A percentile compares a stretch with the other conserved stretches of the same genome.
Conservation (phyloP, 2,113 vertebrate species). For the Dendropsophus ebraccatus region DNA sequence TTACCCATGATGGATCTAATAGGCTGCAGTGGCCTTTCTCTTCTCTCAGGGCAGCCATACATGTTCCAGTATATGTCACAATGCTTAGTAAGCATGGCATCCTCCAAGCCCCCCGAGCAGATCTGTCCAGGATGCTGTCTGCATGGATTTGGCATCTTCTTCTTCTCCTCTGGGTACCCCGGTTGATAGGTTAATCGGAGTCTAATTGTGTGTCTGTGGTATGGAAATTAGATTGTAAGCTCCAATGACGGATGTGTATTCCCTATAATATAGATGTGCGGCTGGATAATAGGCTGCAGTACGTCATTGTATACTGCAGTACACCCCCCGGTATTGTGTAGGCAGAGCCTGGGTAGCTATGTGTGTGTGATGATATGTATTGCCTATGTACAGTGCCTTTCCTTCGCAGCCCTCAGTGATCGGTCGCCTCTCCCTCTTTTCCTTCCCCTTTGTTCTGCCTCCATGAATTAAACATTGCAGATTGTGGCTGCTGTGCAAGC, state of each 20-base stretch:
- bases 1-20: neutral
- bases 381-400: neutral
- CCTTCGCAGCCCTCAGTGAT: neutral
- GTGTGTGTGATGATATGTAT: too few species aligned
- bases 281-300: neutral
- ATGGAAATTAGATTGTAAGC: neutral
- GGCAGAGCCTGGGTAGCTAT: neutral
- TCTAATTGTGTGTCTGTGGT: neutral
- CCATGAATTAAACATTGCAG: constrained; percentile 53
- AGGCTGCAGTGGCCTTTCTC: neutral
- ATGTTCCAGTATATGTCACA: neutral
- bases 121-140: neutral
- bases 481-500: constrained; percentile 15
- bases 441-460: constrained; percentile 46
- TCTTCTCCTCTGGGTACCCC: neutral
- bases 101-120: neutral
- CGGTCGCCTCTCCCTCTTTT: constrained; percentile 3
- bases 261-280: neutral
- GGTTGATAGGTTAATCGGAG: neutral
- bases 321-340: constrained; percentile 7
- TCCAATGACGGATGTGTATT: neutral
- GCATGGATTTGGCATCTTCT: neutral
- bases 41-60: neutral
- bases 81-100: neutral
- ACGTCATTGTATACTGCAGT: neutral